A percentile compares a stretch with the other conserved stretches of the same genome.
Conservation (phyloP, 2,797 vertebrate genomes). For the Lacerta agilis region DNA sequence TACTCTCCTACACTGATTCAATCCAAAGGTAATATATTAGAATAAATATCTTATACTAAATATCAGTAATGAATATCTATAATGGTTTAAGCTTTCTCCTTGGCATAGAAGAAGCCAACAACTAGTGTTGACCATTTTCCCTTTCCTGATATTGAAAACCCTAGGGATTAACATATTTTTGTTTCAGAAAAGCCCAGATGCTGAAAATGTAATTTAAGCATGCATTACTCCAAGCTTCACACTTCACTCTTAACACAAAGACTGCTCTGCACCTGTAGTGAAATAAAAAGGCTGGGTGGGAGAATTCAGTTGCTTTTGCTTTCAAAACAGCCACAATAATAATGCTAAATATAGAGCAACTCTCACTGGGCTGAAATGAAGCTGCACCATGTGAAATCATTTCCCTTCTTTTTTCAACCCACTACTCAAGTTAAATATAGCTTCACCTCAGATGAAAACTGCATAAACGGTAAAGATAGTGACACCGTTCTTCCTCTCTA, state of each 20-base stretch:
- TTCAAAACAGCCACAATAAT: conserved; percentile 14
- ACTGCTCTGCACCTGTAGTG: background rate
- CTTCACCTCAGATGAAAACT: background rate
- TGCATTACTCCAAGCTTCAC: conserved; percentile 32
- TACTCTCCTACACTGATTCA: background rate
- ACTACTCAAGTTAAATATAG: conserved; percentile 17
- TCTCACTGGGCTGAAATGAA: conserved; percentile 8
- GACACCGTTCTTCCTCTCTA: conserved; percentile 17
- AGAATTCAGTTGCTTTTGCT: background rate
- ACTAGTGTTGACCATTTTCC: conserved; percentile 30
- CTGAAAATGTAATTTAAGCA: background rate
- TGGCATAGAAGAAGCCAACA: conserved; percentile 36
- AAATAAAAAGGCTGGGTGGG: conserved; percentile 23
- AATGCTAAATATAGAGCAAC: background rate
- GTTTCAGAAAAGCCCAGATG: conserved; percentile 26
- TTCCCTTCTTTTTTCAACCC: conserved; percentile 2
- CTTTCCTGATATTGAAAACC: conserved; percentile 33
- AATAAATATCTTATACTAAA: no score
- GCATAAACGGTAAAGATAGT: background rate
- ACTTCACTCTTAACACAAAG: background rate
- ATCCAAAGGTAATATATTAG: background rate
- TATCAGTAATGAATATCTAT: no score
- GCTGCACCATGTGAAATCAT: conserved; percentile 10
- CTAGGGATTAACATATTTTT: conserved; percentile 40
- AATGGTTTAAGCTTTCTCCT: conserved; percentile 40